Evolutionary conservation across 2,888 invertebrate genomes (phyloP).

Genomic region (Andrena flavipes): DNA sequence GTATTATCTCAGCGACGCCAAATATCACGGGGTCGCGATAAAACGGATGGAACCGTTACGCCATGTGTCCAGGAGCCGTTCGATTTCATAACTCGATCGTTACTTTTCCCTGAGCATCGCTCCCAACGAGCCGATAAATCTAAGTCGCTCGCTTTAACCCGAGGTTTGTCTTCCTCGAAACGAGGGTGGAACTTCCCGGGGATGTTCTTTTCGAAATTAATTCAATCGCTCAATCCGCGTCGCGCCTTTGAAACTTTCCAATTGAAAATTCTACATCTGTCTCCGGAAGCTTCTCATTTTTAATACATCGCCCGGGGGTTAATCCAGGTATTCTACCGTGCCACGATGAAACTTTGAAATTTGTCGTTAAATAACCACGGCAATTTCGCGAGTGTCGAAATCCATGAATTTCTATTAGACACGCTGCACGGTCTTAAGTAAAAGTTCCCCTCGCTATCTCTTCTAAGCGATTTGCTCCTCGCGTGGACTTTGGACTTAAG

Average conservation of each 20-base stretch:
- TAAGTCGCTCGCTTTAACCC: neutral
- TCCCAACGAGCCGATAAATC: constrained; percentile 6
- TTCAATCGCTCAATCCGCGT: constrained; percentile 1
- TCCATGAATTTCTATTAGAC: too few relatives aligned
- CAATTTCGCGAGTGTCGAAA: too few relatives aligned
- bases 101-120: neutral
- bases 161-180: neutral
- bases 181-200: neutral
- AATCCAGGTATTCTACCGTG: neutral
- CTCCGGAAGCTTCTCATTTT: neutral
- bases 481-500: constrained; percentile 23
- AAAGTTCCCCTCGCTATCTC: constrained; percentile 60
- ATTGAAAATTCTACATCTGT: constrained; percentile 8
- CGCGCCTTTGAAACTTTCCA: neutral
- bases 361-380: too few relatives aligned
- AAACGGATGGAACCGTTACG: constrained; percentile 11
- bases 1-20: constrained; percentile 30
- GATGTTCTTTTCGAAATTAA: constrained; percentile 13
- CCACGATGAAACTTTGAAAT: too few relatives aligned
- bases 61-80: constrained; percentile 13
- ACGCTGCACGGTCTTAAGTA: too few relatives aligned
- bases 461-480: constrained; percentile 74
- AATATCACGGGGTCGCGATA: constrained; percentile 16
- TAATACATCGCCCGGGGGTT: neutral
- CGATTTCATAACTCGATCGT: constrained; percentile 21